These are phyloP conservation scores for Drosophila mettleri DNA, from an alignment of 2,888 invertebrate species.

Conservation along the genomic window DNA sequence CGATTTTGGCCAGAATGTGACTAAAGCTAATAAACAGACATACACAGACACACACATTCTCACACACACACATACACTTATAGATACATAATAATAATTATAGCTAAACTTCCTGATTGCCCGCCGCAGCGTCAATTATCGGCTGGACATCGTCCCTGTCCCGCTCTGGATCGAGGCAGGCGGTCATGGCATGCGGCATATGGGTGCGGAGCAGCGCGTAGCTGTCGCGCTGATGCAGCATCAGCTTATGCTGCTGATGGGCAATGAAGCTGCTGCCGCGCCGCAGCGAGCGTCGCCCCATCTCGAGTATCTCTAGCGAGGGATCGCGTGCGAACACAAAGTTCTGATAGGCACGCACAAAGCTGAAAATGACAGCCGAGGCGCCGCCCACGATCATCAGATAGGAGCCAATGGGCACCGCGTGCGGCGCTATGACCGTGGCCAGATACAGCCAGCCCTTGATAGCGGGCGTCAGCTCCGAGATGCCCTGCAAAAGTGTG, in stretches of 20 bases:
- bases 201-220: slow-evolving; percentile 81
- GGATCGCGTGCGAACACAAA: slow-evolving; percentile 89
- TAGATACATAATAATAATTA: neutral
- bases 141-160: slow-evolving; percentile 73
- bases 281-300: slow-evolving; percentile 90
- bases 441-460: slow-evolving; percentile 92
- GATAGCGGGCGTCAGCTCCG: slow-evolving; percentile 92
- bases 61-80: neutral
- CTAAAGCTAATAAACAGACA: slow-evolving; percentile 41
- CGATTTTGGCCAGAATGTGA: slow-evolving; percentile 67
- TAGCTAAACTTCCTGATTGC: slow-evolving; percentile 56
- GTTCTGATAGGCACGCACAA: slow-evolving; percentile 91
- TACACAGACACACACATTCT: slow-evolving; percentile 21
- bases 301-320: slow-evolving; percentile 90
- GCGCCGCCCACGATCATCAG: slow-evolving; percentile 90
- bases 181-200: slow-evolving; percentile 63
- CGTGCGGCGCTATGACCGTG: slow-evolving; percentile 91
- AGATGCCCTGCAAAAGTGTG: slow-evolving; percentile 87
- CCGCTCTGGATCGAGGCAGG: slow-evolving; percentile 61
- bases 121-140: slow-evolving; percentile 61
- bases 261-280: slow-evolving; percentile 86
- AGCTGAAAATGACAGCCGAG: slow-evolving; percentile 88
- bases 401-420: slow-evolving; percentile 90
- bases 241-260: slow-evolving; percentile 83
- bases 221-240: slow-evolving; percentile 80